Evolutionary conservation across 2,113 vertebrate genomes (phyloP).

Genomic region (Rhizomys pruinosus): DNA sequence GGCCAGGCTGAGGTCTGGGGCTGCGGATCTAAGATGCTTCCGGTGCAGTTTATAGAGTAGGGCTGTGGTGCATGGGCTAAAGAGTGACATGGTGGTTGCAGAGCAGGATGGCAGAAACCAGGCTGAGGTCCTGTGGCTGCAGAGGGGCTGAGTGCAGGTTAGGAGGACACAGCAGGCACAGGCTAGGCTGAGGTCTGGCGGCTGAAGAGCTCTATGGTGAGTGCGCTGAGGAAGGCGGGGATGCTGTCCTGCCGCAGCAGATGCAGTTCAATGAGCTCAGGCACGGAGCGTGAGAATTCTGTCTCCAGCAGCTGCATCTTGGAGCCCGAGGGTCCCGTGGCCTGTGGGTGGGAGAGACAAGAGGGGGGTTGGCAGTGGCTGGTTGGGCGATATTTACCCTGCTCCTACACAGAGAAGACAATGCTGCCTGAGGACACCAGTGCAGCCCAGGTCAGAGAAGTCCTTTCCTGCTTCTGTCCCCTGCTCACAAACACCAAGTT

Average conservation of each 20-base stretch:
- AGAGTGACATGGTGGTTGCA: too few species aligned
- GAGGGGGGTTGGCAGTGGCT: fast-evolving
- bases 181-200: slow-evolving; percentile 88
- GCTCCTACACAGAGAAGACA: neutral
- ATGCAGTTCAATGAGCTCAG: slow-evolving; percentile 93
- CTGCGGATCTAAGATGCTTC: too few species aligned
- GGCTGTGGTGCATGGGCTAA: neutral
- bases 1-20: neutral
- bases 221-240: slow-evolving; percentile 95
- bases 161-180: fast-evolving
- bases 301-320: slow-evolving; percentile 98
- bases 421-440: neutral
- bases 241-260: slow-evolving; percentile 97
- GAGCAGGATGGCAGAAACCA: neutral
- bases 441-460: neutral
- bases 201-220: slow-evolving; percentile 98
- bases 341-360: slow-evolving; percentile 68
- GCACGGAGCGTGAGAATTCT: slow-evolving; percentile 91
- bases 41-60: neutral
- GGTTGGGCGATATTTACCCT: neutral
- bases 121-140: neutral
- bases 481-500: neutral
- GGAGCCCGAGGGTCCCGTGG: slow-evolving; percentile 86
- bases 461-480: neutral
- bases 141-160: too few species aligned